Evolutionary conservation across 2,797 vertebrate species (phyloP).

Genomic region (Enteromius thamalakanensis): DNA sequence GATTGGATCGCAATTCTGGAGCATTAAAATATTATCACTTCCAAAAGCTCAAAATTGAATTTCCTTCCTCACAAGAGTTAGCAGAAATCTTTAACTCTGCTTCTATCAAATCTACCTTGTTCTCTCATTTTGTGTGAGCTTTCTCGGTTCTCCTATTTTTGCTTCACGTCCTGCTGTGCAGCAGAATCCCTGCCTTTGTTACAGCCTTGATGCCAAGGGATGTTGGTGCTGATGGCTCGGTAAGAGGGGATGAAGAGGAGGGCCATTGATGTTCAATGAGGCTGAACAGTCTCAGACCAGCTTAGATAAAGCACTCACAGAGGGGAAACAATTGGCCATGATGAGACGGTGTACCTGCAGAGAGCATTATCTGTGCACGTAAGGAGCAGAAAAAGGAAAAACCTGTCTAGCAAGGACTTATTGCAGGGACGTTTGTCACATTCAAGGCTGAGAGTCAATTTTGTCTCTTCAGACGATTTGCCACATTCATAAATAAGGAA

Average conservation of each 20-base stretch:
- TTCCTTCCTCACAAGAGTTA: not conserved
- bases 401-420: conserved; percentile 50
- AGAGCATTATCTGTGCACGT: conserved; percentile 57
- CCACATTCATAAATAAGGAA: conserved; percentile 3
- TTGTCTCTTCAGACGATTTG: conserved; percentile 28
- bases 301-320: conserved; percentile 58
- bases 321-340: conserved; percentile 62
- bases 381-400: conserved; percentile 45
- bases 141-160: not conserved
- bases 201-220: conserved; percentile 45
- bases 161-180: conserved; percentile 13
- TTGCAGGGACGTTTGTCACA: conserved; percentile 47
- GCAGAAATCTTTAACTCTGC: not conserved
- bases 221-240: conserved; percentile 45
- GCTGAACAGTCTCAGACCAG: conserved; percentile 61
- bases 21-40: not conserved
- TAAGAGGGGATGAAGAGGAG: conserved; percentile 55
- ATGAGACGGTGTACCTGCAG: conserved; percentile 56
- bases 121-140: conserved; percentile 27
- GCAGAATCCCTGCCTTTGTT: conserved; percentile 49
- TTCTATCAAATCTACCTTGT: conserved; percentile 16
- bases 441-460: conserved; percentile 40
- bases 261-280: conserved; percentile 65
- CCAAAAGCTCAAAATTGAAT: not conserved
- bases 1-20: not conserved